These are phyloP conservation scores for Phenganax subtilis DNA, from an alignment of 92 coral and sea anemone genomes.

Conservation along the genomic window DNA sequence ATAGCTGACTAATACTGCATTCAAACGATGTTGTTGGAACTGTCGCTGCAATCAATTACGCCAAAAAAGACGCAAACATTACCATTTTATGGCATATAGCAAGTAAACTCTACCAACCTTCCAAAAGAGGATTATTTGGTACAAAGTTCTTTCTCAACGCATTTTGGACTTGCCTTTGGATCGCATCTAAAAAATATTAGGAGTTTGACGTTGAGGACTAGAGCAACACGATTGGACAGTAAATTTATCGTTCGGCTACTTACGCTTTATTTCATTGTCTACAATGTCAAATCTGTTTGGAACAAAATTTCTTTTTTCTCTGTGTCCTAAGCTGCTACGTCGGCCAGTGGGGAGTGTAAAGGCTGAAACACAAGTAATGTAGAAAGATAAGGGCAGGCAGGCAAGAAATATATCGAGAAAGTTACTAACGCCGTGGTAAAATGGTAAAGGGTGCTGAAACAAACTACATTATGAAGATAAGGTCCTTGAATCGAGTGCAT, in stretches of 20 bases:
- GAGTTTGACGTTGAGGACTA: background rate
- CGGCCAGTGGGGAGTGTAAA: slow-evolving; percentile 13
- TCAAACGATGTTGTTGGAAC: no score
- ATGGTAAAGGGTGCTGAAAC: no score
- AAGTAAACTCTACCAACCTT: slow-evolving; percentile 16
- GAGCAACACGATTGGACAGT: background rate
- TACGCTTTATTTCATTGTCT: slow-evolving; percentile 41
- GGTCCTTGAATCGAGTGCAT: no score
- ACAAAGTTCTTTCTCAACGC: slow-evolving; percentile 39
- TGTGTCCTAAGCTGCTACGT: slow-evolving; percentile 9
- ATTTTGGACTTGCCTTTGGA: slow-evolving; percentile 36
- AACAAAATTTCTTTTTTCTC: slow-evolving; percentile 47
- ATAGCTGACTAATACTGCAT: no score
- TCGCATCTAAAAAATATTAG: slow-evolving; percentile 28
- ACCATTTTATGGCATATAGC: background rate
- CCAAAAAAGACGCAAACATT: no score
- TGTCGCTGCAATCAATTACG: no score
- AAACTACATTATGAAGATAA: no score
- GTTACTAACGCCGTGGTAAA: no score
- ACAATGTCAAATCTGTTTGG: slow-evolving; percentile 51
- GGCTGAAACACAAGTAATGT: slow-evolving; percentile 1
- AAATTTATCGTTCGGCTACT: background rate
- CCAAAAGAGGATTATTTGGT: slow-evolving; percentile 39
- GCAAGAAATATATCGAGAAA: no score
- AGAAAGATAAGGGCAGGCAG: no score